Evolutionary conservation across 2,113 vertebrate genomes (phyloP), one percentile per base, ranked within the genome.

Genomic region (Orycteropus afer): DNA sequence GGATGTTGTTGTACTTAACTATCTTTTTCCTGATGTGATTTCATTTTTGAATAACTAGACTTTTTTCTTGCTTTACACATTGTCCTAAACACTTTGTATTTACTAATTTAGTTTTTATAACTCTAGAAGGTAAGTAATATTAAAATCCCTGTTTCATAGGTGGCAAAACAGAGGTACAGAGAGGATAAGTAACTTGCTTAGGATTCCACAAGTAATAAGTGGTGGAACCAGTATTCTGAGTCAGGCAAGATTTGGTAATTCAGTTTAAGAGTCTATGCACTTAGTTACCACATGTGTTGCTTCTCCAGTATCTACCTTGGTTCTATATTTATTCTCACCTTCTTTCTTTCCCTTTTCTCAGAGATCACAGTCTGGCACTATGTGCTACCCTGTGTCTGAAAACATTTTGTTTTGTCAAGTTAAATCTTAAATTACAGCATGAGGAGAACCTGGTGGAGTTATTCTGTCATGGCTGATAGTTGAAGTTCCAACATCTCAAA

Each of bases 41-140:
- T 91, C 69, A 91, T 23, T 95, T 95, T 91, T 79, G 17, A 57
- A 87, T 40, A 90, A 53, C n/a, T 73, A 67, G 82, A 49, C 23
- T n/a, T 73, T 76, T 67, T 87, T 55, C 29, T 74, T 77, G 61
- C 15, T 86, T 89, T 91, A 42, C 3, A 7, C 11, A 40, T 61
- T 90, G 42, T 87, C 92, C 37, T 81, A 57, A 86, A 15, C 69
- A 11, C 47, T 53, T 71, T 65, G 8, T 1, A 49, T 63, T 71
- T 47, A 42, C 37, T 91, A 42, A 73, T 49, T 71, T 45, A 63
- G 29, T 82, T 25, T 27, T 69, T 25, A 37, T 59, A 86, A 76
- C 25, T 86, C 42, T 47, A 4, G 45, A 59, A 82, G 45, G 15
- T 82, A 40, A 80, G 22, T 61, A 71, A 82, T 83, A 49, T 40